Evolutionary conservation across 2,888 invertebrate genomes (phyloP).

Genomic region (Rhimphoctona megacephalus): DNA sequence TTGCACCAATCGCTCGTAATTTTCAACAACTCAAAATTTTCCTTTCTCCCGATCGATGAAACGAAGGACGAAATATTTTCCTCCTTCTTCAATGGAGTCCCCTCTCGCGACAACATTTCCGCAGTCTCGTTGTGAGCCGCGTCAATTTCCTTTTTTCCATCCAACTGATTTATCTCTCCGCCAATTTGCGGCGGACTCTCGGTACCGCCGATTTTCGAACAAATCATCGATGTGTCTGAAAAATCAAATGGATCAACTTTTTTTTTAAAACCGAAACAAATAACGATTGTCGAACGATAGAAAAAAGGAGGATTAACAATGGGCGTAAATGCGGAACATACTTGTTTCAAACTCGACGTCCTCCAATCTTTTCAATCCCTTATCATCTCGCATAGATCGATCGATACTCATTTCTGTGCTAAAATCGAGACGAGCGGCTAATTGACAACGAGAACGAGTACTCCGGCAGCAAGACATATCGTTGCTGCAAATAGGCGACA

Average conservation of each 20-base stretch:
- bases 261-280: background rate
- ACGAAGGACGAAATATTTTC: conserved; percentile 64
- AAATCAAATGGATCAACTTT: background rate
- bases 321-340: too few species aligned
- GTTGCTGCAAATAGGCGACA: conserved; percentile 79
- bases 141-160: background rate
- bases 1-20: conserved; percentile 71
- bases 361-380: conserved; percentile 54
- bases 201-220: conserved; percentile 4
- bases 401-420: conserved; percentile 80
- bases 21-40: conserved; percentile 65
- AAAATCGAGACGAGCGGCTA: conserved; percentile 77
- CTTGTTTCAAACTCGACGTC: conserved; percentile 53
- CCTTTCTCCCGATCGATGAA: conserved; percentile 33
- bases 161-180: too few species aligned
- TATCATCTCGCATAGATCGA: conserved; percentile 63
- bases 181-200: too few species aligned
- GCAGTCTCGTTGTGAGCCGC: conserved; percentile 53
- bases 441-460: conserved; percentile 74
- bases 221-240: conserved; percentile 52
- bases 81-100: conserved; percentile 24
- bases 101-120: conserved; percentile 69
- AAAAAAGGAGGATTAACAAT: too few species aligned
- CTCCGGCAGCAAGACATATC: conserved; percentile 78
- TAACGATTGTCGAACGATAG: background rate